Conservation (phyloP, 1,140 invertebrate species). For the Bombus sylvicola region DNA sequence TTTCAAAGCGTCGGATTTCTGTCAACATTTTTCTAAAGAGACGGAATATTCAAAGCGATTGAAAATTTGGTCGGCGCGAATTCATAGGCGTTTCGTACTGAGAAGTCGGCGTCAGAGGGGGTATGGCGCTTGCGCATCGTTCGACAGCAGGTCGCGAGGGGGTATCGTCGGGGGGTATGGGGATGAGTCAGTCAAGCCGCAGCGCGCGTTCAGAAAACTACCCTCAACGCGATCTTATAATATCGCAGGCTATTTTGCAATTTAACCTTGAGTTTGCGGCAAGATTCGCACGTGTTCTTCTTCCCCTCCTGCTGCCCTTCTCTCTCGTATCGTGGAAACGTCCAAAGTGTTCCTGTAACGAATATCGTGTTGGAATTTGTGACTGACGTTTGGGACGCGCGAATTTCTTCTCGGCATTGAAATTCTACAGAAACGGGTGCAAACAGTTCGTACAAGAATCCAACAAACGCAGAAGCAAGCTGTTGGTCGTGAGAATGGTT, state of each 20-base stretch:
- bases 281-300: conserved; percentile 27
- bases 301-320: background rate
- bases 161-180: conserved; percentile 73
- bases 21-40: background rate
- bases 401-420: no score
- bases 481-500: background rate
- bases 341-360: background rate
- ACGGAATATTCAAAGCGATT: conserved; percentile 31
- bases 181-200: conserved; percentile 82
- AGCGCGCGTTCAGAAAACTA: conserved; percentile 82
- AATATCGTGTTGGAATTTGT: background rate
- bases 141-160: conserved; percentile 61
- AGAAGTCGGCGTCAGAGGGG: conserved; percentile 27
- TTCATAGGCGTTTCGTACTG: conserved; percentile 66
- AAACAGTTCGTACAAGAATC: background rate
- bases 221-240: conserved; percentile 68
- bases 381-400: background rate
- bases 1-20: background rate
- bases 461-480: background rate
- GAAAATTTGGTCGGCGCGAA: conserved; percentile 67
- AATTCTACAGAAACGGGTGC: background rate
- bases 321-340: background rate
- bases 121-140: conserved; percentile 70
- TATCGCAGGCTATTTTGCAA: conserved; percentile 55
- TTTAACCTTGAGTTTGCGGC: conserved; percentile 48